These are phyloP conservation scores for Pseudomugil tenellus DNA, from an alignment of 2,797 vertebrate species.

Conservation along the genomic window DNA sequence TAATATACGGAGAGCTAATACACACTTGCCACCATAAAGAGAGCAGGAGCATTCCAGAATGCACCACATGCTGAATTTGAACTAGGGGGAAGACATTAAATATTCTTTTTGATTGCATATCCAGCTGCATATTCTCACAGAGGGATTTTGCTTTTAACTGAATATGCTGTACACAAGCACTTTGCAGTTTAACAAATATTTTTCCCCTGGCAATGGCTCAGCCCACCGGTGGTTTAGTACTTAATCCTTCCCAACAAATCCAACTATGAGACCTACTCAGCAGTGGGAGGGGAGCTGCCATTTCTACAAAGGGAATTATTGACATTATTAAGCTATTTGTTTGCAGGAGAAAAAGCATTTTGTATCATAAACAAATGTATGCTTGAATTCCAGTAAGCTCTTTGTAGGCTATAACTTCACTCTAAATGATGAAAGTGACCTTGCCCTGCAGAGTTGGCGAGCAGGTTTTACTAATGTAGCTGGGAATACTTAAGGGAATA, in stretches of 20 bases:
- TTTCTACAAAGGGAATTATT: constrained; percentile 79
- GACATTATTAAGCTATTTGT: constrained; percentile 77
- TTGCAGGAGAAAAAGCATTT: constrained; percentile 61
- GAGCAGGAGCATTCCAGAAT: constrained; percentile 51
- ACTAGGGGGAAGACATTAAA: constrained; percentile 78
- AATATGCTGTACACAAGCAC: constrained; percentile 81
- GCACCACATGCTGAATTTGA: constrained; percentile 69
- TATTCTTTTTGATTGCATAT: constrained; percentile 84
- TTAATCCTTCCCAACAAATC: constrained; percentile 77
- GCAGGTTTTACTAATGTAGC: constrained; percentile 73
- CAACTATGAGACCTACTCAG: constrained; percentile 58
- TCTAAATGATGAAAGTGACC: constrained; percentile 71
- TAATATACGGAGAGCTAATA: constrained; percentile 60
- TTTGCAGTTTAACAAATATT: constrained; percentile 82
- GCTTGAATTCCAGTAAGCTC: constrained; percentile 43
- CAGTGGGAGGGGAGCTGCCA: constrained; percentile 66
- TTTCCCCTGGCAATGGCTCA: constrained; percentile 76
- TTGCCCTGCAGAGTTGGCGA: constrained; percentile 55
- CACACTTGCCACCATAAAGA: constrained; percentile 66
- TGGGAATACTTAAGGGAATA: constrained; percentile 67
- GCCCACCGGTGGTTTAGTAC: constrained; percentile 74
- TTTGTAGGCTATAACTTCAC: constrained; percentile 52
- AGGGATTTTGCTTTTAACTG: constrained; percentile 77
- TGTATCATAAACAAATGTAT: constrained; percentile 60
- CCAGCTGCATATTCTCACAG: constrained; percentile 76